A percentile compares a stretch with the other conserved stretches of the same genome.
Evolutionary conservation across 2,888 invertebrate species (phyloP).

Genomic region (Nymphalis c-album): DNA sequence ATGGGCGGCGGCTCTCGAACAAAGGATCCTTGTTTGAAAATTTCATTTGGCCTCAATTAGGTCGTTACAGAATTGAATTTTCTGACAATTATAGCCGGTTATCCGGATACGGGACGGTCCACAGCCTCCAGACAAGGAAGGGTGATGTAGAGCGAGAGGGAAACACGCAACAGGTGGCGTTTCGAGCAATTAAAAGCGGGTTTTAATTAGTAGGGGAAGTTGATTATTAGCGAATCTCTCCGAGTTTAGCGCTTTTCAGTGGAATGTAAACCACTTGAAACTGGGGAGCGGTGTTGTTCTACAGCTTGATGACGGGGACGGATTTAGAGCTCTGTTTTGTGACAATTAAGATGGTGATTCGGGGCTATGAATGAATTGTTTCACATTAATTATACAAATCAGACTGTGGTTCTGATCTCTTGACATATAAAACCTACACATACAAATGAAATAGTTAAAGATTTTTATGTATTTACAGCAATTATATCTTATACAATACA

Average conservation of each 20-base stretch:
- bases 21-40: constrained; percentile 70
- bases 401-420: background rate
- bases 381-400: background rate
- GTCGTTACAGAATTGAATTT: constrained; percentile 74
- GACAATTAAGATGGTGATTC: constrained; percentile 11
- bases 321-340: constrained; percentile 32
- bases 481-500: too few relatives aligned
- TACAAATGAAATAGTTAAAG: too few relatives aligned
- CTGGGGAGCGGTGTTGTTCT: constrained; percentile 50
- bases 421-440: background rate
- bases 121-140: constrained; percentile 65
- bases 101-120: constrained; percentile 78
- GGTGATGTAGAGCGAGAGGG: constrained; percentile 47
- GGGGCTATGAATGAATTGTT: background rate
- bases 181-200: constrained; percentile 77
- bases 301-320: constrained; percentile 34
- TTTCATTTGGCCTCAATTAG: constrained; percentile 77
- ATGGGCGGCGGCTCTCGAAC: constrained; percentile 63
- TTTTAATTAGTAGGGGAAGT: constrained; percentile 80
- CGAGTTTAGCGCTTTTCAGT: constrained; percentile 67
- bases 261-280: constrained; percentile 69
- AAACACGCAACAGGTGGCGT: constrained; percentile 74
- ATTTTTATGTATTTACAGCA: too few relatives aligned
- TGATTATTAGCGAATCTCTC: constrained; percentile 76
- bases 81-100: constrained; percentile 70